phyloP scores from a whole-genome alignment of 2,888 invertebrate species.

The Drosophila limbata region DNA sequence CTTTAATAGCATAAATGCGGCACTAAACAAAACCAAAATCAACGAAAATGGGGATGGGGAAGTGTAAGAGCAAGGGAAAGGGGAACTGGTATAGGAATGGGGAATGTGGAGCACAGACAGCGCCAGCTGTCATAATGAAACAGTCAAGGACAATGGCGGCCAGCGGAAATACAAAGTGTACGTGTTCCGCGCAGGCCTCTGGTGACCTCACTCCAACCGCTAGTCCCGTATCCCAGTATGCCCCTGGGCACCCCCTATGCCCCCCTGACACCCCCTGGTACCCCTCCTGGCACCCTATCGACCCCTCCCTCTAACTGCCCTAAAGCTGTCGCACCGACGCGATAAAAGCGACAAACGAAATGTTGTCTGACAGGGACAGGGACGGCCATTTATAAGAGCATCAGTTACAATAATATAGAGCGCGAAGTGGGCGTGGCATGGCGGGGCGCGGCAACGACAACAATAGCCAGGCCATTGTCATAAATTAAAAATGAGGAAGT shows the following conservation, averaged over 20 bases:
- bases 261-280: neutral
- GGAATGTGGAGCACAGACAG: conserved; percentile 30
- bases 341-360: conserved; percentile 78
- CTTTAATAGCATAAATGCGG: conserved; percentile 80
- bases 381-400: conserved; percentile 76
- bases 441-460: conserved; percentile 37
- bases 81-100: conserved; percentile 22
- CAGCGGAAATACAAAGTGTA: conserved; percentile 77
- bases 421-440: conserved; percentile 31
- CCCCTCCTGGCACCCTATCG: conserved; percentile 1
- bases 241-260: neutral
- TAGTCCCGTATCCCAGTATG: neutral
- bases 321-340: conserved; percentile 61
- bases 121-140: conserved; percentile 78
- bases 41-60: conserved; percentile 43
- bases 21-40: conserved; percentile 80
- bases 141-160: conserved; percentile 79
- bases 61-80: conserved; percentile 20
- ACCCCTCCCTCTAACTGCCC: conserved; percentile 17
- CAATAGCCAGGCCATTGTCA: conserved; percentile 79
- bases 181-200: conserved; percentile 54
- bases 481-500: conserved; percentile 82
- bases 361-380: conserved; percentile 62
- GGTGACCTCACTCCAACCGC: conserved; percentile 35
- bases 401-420: conserved; percentile 77